phyloP scores from a whole-genome alignment of 2,797 vertebrate genomes.

The Petrocephalus schoutedeni region DNA sequence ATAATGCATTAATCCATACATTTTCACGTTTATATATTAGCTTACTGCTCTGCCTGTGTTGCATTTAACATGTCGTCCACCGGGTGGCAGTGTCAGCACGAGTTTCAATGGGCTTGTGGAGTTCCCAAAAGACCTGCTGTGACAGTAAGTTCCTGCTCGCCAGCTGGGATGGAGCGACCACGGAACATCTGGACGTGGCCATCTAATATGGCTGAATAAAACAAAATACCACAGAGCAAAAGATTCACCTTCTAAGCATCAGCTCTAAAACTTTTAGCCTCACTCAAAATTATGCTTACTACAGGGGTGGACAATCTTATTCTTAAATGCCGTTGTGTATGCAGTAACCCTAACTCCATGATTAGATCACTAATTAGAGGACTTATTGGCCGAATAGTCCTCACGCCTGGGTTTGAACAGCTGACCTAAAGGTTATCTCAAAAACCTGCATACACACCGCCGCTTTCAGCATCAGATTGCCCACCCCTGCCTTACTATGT shows the following conservation, averaged over 20 bases:
- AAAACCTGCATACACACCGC: too few relatives aligned
- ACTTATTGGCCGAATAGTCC: too few relatives aligned
- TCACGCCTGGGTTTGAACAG: too few relatives aligned
- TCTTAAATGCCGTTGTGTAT: too few relatives aligned
- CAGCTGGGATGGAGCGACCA: constrained; percentile 39
- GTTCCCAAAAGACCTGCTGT: constrained; percentile 10
- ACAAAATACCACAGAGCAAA: not conserved
- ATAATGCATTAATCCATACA: not conserved
- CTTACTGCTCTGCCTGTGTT: not conserved
- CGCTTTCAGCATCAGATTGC: too few relatives aligned
- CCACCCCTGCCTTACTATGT: not conserved
- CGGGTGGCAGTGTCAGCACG: constrained; percentile 67
- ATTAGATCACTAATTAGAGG: too few relatives aligned
- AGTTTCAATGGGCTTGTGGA: constrained; percentile 49
- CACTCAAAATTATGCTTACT: too few relatives aligned
- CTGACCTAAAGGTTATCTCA: too few relatives aligned
- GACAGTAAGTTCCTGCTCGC: constrained; percentile 48
- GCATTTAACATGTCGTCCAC: constrained; percentile 16
- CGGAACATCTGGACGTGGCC: not conserved
- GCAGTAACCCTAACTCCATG: too few relatives aligned
- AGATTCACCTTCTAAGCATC: not conserved
- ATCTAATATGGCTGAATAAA: not conserved
- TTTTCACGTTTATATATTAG: not conserved
- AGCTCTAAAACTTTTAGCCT: not conserved
- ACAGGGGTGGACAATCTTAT: too few relatives aligned